These are phyloP conservation scores for Ypsolopha scabrella DNA, from an alignment of 2,888 invertebrate genomes.

Conservation along the genomic window DNA sequence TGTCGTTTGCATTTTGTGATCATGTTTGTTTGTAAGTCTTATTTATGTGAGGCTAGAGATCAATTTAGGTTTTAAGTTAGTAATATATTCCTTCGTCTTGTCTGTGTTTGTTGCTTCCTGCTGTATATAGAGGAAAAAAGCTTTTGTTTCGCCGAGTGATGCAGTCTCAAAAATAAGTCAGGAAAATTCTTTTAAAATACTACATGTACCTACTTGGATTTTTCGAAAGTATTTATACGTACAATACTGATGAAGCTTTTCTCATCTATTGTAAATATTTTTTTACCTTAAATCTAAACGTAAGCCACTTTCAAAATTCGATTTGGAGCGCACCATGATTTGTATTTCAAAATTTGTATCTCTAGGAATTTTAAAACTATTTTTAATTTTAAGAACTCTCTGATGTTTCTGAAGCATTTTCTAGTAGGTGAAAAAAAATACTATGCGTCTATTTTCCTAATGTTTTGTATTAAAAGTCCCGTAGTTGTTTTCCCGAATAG, in stretches of 20 bases:
- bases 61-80: constrained; percentile 29
- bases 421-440: constrained; percentile 29
- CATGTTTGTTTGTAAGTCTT: constrained; percentile 34
- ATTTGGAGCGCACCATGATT: constrained; percentile 25
- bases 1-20: constrained; percentile 34
- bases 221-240: constrained; percentile 41
- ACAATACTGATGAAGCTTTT: constrained; percentile 17
- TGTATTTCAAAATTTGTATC: background rate
- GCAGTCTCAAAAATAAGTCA: constrained; percentile 4
- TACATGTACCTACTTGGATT: constrained; percentile 25
- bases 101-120: constrained; percentile 23
- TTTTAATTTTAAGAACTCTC: constrained; percentile 9
- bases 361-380: background rate
- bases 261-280: constrained; percentile 42
- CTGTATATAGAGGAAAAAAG: constrained; percentile 30
- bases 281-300: constrained; percentile 19
- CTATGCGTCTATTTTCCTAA: constrained; percentile 61
- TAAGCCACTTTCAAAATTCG: constrained; percentile 37
- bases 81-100: constrained; percentile 27
- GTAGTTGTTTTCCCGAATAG: constrained; percentile 55
- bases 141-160: constrained; percentile 28
- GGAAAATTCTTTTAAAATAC: constrained; percentile 19
- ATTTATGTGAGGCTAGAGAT: constrained; percentile 30
- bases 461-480: constrained; percentile 51
- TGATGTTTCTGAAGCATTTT: constrained; percentile 50